Evolutionary conservation across 64 coral and sea anemone genomes (phyloP).

Genomic region (Exaiptasia diaphana): DNA sequence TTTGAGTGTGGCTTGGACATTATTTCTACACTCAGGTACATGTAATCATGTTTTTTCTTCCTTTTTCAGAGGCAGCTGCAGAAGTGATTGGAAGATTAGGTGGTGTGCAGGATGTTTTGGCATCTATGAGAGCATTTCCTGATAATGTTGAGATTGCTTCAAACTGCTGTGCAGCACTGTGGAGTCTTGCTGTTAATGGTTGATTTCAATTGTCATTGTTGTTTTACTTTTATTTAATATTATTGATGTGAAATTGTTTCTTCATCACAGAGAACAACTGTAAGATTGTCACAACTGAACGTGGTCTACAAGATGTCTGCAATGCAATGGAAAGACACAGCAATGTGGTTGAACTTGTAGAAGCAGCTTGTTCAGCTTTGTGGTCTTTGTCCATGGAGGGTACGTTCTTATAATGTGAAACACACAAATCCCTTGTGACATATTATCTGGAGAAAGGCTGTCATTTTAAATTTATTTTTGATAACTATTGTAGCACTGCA

Average conservation of each 20-base stretch:
- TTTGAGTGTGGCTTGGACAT: not conserved
- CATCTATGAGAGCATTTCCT: slow-evolving; percentile 83
- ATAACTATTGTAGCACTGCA: too few species aligned
- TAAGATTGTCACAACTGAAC: slow-evolving; percentile 86
- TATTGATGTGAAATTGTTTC: not conserved
- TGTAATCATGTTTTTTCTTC: not conserved
- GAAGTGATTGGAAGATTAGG: slow-evolving; percentile 89
- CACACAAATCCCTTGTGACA: not conserved
- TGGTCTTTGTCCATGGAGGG: slow-evolving; percentile 99
- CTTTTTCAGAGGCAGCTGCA: slow-evolving; percentile 70
- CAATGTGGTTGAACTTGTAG: slow-evolving; percentile 60
- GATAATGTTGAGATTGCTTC: slow-evolving; percentile 74
- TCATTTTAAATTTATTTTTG: not conserved
- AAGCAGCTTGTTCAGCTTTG: slow-evolving; percentile 81
- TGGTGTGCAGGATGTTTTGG: slow-evolving; percentile 86
- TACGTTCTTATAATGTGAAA: not conserved
- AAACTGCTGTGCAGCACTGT: slow-evolving; percentile 84
- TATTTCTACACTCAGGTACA: not conserved
- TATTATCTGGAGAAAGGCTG: not conserved
- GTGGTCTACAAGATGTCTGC: slow-evolving; percentile 84
- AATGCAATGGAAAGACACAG: slow-evolving; percentile 76
- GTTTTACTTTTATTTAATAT: not conserved
- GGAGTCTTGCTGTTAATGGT: slow-evolving; percentile 97
- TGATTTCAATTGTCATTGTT: not conserved
- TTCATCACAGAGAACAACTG: slow-evolving; percentile 55